Base-by-base conservation (phyloP, 2,888 invertebrate species). In the Caprella mutica region DNA sequence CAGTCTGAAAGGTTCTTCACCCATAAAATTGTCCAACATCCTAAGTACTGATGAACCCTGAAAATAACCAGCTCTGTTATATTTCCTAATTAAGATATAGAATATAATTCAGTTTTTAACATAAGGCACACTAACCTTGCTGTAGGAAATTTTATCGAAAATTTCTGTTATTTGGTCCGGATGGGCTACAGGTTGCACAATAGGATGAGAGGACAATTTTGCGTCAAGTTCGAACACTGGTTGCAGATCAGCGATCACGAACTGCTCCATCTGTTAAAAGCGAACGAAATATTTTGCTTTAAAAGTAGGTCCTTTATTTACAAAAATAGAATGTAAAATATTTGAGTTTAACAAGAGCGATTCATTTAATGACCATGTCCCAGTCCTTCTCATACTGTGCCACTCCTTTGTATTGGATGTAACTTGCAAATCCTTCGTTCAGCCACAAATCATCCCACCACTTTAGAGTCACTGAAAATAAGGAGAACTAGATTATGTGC, bases 81-180 rank as follows among this genome's bases (percentile, higher is more conserved):
- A n/a, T n/a, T n/a, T n/a, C n/a, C n/a, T n/a, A n/a, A n/a, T n/a
- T n/a, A n/a, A n/a, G n/a, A n/a, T n/a, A n/a, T n/a, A n/a, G n/a
- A n/a, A n/a, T n/a, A n/a, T n/a, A n/a, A n/a, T n/a, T n/a, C n/a
- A n/a, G n/a, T n/a, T n/a, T n/a, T n/a, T n/a, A n/a, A n/a, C n/a
- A n/a, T n/a, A n/a, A n/a, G n/a, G n/a, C n/a, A 40, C 14, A n/a
- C 65, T 70, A 72, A 86, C 89, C 79, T 94, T 94, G 64, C 81
- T 82, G 70, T 96, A 96, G 0, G 92, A 88, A 63, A 96, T 93
- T 0, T 79, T 73, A 72, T 94, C 93, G 71, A 94, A 94, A 56
- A 92, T 83, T 66, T 89, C 85, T 0, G 86, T 89, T 55, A 96
- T 93, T 76, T 94, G 83, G 70, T 86, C 84, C 0, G 93, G 92